These are phyloP conservation scores for Etia nguti DNA, from an alignment of 2,113 vertebrate genomes.

Conservation along the genomic window DNA sequence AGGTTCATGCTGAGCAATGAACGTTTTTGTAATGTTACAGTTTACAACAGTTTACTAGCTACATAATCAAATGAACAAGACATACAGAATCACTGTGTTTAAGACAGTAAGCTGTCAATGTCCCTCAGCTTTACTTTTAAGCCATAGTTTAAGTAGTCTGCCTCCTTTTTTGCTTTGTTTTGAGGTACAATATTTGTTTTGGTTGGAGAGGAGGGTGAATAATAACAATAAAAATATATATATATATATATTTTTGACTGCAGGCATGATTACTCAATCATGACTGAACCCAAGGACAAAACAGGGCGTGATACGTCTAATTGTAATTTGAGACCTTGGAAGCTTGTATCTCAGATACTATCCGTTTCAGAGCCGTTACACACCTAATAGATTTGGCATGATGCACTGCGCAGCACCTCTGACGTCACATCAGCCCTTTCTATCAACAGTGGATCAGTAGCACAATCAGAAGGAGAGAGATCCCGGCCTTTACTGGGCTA, in stretches of 20 bases:
- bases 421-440: background rate
- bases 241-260: background rate
- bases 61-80: background rate
- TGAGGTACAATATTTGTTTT: background rate
- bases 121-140: background rate
- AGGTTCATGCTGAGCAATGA: background rate
- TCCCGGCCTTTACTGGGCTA: background rate
- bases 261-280: background rate
- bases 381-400: conserved; percentile 1
- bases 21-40: background rate
- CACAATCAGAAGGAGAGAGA: conserved; percentile 8
- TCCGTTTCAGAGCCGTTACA: background rate
- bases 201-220: background rate
- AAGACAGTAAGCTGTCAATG: conserved; percentile 20
- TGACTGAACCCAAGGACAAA: background rate
- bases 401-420: background rate
- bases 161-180: background rate
- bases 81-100: background rate
- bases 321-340: background rate
- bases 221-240: too few relatives aligned
- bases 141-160: background rate
- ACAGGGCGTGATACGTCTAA: background rate
- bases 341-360: background rate
- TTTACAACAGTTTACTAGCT: background rate
- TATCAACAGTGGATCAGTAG: conserved; percentile 28